Conservation (phyloP, 2,797 vertebrate species). For the Mus caroli region DNA sequence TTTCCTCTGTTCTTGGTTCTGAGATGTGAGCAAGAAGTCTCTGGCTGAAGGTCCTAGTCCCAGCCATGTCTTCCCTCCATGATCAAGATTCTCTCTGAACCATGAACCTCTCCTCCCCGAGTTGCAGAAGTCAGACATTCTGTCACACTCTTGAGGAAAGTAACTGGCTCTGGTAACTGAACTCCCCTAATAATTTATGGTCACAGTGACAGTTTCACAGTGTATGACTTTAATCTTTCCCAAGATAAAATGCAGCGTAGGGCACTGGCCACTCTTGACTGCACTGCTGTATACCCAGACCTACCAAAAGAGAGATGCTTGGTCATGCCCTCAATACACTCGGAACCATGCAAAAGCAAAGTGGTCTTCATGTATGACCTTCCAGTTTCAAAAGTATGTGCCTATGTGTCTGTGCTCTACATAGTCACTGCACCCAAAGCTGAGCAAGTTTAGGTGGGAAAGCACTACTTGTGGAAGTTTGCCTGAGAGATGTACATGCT, state of each 20-base stretch:
- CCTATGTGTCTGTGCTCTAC: neutral
- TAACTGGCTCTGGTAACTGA: neutral
- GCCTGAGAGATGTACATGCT: neutral
- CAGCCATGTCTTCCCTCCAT: neutral
- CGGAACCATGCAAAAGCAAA: neutral
- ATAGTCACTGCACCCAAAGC: constrained; percentile 14
- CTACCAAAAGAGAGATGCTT: neutral
- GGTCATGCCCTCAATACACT: neutral
- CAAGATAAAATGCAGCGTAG: constrained; percentile 22
- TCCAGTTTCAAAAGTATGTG: neutral
- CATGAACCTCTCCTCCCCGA: neutral
- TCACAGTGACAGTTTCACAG: constrained; percentile 14
- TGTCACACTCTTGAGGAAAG: neutral
- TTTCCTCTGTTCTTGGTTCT: neutral
- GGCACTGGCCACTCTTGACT: neutral
- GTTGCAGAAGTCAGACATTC: neutral
- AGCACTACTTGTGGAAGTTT: constrained; percentile 35
- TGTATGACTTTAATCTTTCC: constrained; percentile 34
- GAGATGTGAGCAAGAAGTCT: neutral
- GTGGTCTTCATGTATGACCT: neutral
- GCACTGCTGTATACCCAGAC: neutral
- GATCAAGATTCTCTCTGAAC: neutral
- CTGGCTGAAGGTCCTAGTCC: neutral
- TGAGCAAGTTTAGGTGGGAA: constrained; percentile 12
- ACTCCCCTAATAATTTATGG: constrained; percentile 34